These are phyloP conservation scores for Loxodonta africana DNA, from an alignment of 2,113 vertebrate species.

Conservation along the genomic window DNA sequence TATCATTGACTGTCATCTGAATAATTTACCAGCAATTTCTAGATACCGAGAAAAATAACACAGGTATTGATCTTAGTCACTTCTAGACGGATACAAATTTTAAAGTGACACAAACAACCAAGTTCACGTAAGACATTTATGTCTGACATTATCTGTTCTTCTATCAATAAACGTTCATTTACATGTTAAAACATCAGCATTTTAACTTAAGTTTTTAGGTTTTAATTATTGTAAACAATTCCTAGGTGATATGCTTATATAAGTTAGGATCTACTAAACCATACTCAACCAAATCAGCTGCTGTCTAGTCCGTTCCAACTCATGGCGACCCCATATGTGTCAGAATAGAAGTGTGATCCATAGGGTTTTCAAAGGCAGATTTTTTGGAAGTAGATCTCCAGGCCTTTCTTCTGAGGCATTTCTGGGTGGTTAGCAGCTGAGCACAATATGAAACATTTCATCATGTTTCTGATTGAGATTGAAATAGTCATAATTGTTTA, in stretches of 20 bases:
- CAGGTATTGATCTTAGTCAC: neutral
- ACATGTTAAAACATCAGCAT: neutral
- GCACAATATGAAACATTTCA: neutral
- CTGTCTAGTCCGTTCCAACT: no score
- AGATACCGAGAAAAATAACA: neutral
- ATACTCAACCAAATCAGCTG: no score
- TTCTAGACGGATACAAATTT: neutral
- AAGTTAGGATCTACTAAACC: neutral
- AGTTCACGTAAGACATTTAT: neutral
- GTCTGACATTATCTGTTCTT: neutral
- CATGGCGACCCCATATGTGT: no score
- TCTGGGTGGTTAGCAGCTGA: no score
- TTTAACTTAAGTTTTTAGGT: neutral
- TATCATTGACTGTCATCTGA: neutral
- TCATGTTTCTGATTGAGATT: neutral
- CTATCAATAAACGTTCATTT: neutral
- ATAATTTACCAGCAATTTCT: neutral
- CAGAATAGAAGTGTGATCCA: no score
- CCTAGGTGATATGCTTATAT: neutral
- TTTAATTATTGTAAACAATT: neutral
- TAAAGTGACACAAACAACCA: neutral
- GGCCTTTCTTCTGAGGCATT: no score
- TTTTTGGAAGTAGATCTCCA: no score
- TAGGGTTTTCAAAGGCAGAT: no score
- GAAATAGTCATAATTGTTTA: neutral